Evolutionary conservation across 2,888 invertebrate genomes (phyloP).

Genomic region (Lacanobia wlatinum): DNA sequence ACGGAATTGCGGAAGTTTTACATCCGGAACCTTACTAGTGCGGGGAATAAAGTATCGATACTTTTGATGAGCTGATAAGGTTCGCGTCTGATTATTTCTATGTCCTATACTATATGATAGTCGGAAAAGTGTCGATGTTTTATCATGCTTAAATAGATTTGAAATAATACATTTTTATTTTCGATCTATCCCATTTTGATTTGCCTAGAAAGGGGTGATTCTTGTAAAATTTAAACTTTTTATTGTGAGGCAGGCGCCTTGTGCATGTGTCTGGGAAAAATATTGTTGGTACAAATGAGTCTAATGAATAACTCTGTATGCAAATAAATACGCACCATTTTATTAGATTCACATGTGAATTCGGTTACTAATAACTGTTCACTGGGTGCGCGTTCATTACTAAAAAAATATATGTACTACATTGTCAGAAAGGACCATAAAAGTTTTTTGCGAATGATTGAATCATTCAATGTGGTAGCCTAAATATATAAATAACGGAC

Average conservation of each 20-base stretch:
- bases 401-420: slow-evolving; percentile 6
- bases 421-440: slow-evolving; percentile 33
- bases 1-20: background rate
- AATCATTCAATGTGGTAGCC: slow-evolving; percentile 44
- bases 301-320: too few relatives aligned
- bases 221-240: background rate
- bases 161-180: too few relatives aligned
- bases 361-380: background rate
- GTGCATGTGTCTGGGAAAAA: background rate
- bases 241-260: background rate
- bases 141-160: background rate
- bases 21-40: slow-evolving; percentile 5
- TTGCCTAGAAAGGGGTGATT: too few relatives aligned
- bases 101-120: too few relatives aligned
- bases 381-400: background rate
- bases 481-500: slow-evolving; percentile 45
- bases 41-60: slow-evolving; percentile 6
- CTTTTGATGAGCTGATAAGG: background rate
- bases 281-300: background rate
- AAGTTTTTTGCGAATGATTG: slow-evolving; percentile 38
- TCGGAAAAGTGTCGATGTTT: too few relatives aligned
- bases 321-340: background rate
- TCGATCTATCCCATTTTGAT: background rate
- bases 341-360: slow-evolving; percentile 1
- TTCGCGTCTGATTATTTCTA: background rate